Percentiles rank a stretch among this genome's conserved stretches.
Evolutionary conservation across 2,797 vertebrate species (phyloP).

Genomic region (Enteromius fasciolatus): DNA sequence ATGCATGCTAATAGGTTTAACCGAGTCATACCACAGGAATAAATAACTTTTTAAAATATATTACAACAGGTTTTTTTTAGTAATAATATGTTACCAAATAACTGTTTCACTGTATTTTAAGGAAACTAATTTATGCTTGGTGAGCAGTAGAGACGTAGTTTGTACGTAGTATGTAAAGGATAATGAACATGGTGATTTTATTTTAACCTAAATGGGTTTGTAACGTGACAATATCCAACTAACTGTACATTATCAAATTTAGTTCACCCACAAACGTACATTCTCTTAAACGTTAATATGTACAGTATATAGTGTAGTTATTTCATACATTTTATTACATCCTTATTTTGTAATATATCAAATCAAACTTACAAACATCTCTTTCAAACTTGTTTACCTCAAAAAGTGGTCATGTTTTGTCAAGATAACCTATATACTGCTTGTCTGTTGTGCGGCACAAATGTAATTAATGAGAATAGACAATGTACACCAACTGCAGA

Average conservation of each 20-base stretch:
- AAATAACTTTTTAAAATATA: not conserved
- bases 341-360: too few relatives aligned
- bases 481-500: not conserved
- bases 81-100: too few relatives aligned
- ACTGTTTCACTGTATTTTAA: not conserved
- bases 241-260: not conserved
- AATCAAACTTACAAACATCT: too few relatives aligned
- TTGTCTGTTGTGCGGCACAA: too few relatives aligned
- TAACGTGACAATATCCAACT: not conserved
- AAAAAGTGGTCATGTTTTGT: not conserved
- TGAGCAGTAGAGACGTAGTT: not conserved
- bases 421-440: not conserved
- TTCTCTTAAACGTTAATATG: too few relatives aligned
- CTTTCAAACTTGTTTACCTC: too few relatives aligned
- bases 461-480: too few relatives aligned
- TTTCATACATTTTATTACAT: too few relatives aligned
- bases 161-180: not conserved
- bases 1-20: too few relatives aligned
- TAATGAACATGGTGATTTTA: not conserved
- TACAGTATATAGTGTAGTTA: too few relatives aligned
- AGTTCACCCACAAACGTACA: too few relatives aligned
- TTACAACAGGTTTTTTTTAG: too few relatives aligned
- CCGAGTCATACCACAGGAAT: not conserved
- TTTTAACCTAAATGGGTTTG: not conserved
- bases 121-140: not conserved